Base-by-base conservation (phyloP, 2,888 invertebrate genomes). In the Plebejus argus region DNA sequence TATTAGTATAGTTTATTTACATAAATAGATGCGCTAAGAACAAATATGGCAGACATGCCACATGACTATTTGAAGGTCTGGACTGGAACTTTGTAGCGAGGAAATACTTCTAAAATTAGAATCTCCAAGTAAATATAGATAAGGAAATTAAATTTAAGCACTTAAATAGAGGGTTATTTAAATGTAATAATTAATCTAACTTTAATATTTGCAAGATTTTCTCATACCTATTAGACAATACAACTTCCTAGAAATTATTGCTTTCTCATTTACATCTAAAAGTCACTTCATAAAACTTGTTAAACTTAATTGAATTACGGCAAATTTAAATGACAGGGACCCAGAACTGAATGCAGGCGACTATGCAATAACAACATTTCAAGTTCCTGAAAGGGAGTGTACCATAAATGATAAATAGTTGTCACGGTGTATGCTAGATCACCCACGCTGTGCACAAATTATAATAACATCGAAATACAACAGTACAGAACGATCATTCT, bases 341-440 rank as follows among this genome's bases (percentile, higher is more conserved):
- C 28, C 45, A 33, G 45, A 74, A 66, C 66, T 35, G 74, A 77
- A 75, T 66, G 75, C 45, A 56, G 35, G 45, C 20, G 23, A n/a
- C 61, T 61, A 39, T 35, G 75, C 66, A 23, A 77, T 58, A 58
- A 23, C 49, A 35, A 20, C 76, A 56, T 33, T 70, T 53, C 28
- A 45, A 66, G 72, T 74, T 77, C 75, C 77, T 75, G 77, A 77
- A 77, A 77, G 77, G 77, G 77, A 70, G 77, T 77, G 77, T 72
- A 72, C 33, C 71, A 70, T 33, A 49, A 77, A 72, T 77, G 72
- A 77, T 77, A 77, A 77, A 77, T 77, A 23, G 71, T 35, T 35
- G 77, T 33, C 35, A 56, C 49, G 78, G 71, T 20, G 35, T 58
- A 70, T 71, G 56, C 70, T 39, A 76, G 71, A 56, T 71, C 49